phyloP scores from a whole-genome alignment of 2,888 invertebrate genomes.

The Omphaloscelis lunosa region DNA sequence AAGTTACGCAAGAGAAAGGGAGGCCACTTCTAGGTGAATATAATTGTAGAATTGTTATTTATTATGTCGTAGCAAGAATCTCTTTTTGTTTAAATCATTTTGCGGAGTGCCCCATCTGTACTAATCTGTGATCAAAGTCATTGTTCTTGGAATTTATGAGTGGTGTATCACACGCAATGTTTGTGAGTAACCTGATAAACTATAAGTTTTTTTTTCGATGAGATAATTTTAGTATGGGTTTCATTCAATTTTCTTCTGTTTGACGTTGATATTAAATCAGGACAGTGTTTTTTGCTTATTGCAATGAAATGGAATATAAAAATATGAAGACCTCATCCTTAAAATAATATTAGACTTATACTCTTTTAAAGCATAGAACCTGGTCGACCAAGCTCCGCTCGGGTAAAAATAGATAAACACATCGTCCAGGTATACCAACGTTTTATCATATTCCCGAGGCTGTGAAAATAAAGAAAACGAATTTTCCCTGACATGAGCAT shows the following conservation, averaged over 20 bases:
- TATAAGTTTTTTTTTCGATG: constrained; percentile 10
- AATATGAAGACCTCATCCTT: not conserved
- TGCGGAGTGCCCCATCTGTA: too few species aligned
- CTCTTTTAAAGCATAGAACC: not conserved
- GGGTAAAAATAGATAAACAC: too few species aligned
- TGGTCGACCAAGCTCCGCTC: too few species aligned
- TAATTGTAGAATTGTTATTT: too few species aligned
- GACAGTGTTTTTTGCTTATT: not conserved
- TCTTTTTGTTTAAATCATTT: too few species aligned
- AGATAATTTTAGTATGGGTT: not conserved
- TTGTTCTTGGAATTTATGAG: constrained; percentile 51
- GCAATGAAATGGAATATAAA: not conserved
- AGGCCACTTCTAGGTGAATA: too few species aligned
- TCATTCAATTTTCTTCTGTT: not conserved
- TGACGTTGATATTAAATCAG: not conserved
- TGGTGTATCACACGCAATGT: constrained; percentile 46
- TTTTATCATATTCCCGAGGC: too few species aligned
- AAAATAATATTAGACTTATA: not conserved
- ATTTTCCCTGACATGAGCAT: too few species aligned
- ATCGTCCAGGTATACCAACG: too few species aligned
- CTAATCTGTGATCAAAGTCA: constrained; percentile 18
- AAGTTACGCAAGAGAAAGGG: too few species aligned
- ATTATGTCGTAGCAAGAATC: too few species aligned
- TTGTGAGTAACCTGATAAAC: constrained; percentile 22
- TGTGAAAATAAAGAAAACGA: too few species aligned